Evolutionary conservation across 2,113 vertebrate genomes (phyloP).

Genomic region (Elachura formosa): DNA sequence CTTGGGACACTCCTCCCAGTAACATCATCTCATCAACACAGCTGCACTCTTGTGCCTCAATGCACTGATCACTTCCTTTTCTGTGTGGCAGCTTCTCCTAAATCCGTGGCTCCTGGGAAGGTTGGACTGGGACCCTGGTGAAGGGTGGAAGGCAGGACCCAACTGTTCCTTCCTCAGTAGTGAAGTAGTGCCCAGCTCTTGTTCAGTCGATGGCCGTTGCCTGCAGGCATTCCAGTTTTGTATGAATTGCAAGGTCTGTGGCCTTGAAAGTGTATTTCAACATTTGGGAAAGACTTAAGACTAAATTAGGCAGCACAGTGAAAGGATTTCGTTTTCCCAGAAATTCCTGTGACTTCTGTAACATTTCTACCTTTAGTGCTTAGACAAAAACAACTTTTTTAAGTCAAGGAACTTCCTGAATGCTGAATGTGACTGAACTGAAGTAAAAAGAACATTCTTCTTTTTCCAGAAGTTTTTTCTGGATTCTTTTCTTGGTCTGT

Average conservation of each 20-base stretch:
- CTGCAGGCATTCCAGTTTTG: background rate
- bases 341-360: constrained; percentile 21
- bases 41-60: fast-evolving
- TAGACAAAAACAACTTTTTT: constrained; percentile 25
- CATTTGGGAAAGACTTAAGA: background rate
- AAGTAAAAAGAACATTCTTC: background rate
- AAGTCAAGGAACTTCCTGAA: constrained; percentile 12
- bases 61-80: background rate
- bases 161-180: background rate
- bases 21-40: background rate
- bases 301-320: background rate
- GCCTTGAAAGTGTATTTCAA: constrained; percentile 1
- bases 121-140: background rate
- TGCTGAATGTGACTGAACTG: background rate
- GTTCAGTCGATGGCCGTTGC: background rate
- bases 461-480: background rate
- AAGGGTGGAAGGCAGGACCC: background rate
- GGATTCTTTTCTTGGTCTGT: background rate
- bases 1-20: background rate
- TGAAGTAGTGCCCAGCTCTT: background rate
- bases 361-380: background rate
- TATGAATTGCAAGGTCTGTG: background rate
- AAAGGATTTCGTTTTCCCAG: constrained; percentile 10
- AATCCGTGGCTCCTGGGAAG: background rate
- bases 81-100: background rate